Evolutionary conservation across 2,113 vertebrate genomes (phyloP).

Genomic region (Takifugu bimaculatus): DNA sequence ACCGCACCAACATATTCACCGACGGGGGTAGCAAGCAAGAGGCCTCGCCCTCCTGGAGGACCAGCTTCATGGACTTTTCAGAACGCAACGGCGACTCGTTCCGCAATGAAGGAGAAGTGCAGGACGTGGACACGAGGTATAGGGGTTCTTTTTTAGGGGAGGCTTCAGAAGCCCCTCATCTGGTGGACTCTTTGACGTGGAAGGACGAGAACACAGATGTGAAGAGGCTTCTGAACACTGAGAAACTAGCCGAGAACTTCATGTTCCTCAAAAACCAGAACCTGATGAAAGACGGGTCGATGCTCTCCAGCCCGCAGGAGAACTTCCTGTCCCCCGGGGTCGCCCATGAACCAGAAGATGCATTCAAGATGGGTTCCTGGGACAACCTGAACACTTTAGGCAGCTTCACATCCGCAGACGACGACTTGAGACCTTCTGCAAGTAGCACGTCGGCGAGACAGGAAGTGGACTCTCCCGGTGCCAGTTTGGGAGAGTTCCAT

Average conservation of each 20-base stretch:
- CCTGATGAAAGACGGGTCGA: constrained; percentile 75
- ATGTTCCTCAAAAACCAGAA: constrained; percentile 86
- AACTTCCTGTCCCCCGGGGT: constrained; percentile 60
- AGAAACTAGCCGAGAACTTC: constrained; percentile 86
- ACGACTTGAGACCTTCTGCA: constrained; percentile 54
- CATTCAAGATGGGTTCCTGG: constrained; percentile 67
- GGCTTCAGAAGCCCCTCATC: constrained; percentile 56
- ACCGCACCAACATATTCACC: constrained; percentile 79
- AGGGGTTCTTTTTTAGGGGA: constrained; percentile 67
- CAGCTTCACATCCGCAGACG: constrained; percentile 61
- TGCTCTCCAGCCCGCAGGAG: constrained; percentile 55
- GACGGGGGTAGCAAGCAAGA: constrained; percentile 74
- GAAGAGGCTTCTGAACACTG: constrained; percentile 65
- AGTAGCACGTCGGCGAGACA: constrained; percentile 51
- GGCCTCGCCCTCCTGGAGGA: constrained; percentile 66
- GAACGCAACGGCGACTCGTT: constrained; percentile 72
- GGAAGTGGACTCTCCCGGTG: constrained; percentile 59
- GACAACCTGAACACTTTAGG: constrained; percentile 65
- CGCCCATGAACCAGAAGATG: constrained; percentile 59
- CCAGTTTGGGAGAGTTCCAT: constrained; percentile 33
- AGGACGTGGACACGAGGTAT: constrained; percentile 29
- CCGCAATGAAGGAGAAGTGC: constrained; percentile 42
- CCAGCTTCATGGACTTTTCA: constrained; percentile 76
- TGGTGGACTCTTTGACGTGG: constrained; percentile 38
- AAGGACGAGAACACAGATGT: constrained; percentile 50